A percentile compares a stretch with the other conserved stretches of the same genome.
phyloP scores from a whole-genome alignment of 2,888 invertebrate species.

The Apamea anceps region DNA sequence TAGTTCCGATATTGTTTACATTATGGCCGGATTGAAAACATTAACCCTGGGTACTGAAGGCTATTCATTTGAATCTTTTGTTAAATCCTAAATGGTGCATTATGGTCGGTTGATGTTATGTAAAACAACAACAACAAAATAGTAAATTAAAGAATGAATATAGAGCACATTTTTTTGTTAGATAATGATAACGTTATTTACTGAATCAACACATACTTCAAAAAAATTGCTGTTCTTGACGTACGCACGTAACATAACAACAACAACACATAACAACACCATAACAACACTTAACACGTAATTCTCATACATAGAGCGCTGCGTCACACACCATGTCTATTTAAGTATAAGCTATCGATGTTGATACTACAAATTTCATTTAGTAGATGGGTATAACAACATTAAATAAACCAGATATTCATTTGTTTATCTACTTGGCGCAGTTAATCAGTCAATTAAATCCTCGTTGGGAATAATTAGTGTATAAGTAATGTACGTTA shows the following conservation, averaged over 20 bases:
- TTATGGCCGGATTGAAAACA: slow-evolving; percentile 10
- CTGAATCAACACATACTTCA: neutral
- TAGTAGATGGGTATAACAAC: neutral
- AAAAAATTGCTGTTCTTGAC: neutral
- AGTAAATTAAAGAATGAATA: neutral
- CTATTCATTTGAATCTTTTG: neutral
- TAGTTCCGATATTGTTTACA: slow-evolving; percentile 32
- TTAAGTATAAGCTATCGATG: neutral
- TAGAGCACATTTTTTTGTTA: too few species aligned
- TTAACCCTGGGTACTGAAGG: neutral
- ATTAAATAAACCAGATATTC: neutral
- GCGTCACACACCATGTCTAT: neutral
- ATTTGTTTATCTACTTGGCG: slow-evolving; percentile 3
- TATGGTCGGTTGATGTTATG: neutral
- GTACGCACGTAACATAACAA: too few species aligned
- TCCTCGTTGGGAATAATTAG: neutral
- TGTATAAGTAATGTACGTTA: slow-evolving; percentile 8
- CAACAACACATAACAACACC: too few species aligned
- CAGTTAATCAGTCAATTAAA: slow-evolving; percentile 5
- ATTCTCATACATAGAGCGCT: neutral
- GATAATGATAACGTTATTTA: neutral
- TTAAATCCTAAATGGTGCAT: slow-evolving; percentile 1
- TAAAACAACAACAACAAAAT: neutral
- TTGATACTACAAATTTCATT: neutral
- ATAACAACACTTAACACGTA: too few species aligned